Evolutionary conservation across 2,113 vertebrate genomes (phyloP).

Genomic region (Alligator mississippiensis): DNA sequence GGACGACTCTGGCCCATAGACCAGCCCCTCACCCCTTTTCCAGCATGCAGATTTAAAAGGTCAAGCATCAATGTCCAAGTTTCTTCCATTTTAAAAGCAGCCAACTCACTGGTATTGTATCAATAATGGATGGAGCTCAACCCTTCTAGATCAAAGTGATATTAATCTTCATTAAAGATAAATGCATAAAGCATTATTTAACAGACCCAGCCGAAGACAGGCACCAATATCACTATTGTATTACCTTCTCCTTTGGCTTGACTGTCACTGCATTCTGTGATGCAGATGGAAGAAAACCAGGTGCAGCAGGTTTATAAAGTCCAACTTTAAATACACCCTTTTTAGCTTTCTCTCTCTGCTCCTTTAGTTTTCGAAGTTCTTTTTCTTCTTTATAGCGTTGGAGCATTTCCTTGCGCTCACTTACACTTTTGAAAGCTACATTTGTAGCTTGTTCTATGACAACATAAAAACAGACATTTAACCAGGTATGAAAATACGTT

Average conservation of each 20-base stretch:
- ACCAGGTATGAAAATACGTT: not conserved
- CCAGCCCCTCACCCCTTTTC: too few relatives aligned
- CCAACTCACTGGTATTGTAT: not conserved
- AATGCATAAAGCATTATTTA: not conserved
- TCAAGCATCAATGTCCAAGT: not conserved
- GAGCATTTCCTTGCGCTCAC: slow-evolving; percentile 86
- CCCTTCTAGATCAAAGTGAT: not conserved
- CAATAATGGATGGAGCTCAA: not conserved
- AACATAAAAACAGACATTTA: rapidly evolving
- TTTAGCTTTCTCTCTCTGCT: slow-evolving; percentile 84
- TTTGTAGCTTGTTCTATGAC: slow-evolving; percentile 16
- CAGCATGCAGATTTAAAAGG: too few relatives aligned
- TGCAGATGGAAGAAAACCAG: slow-evolving; percentile 45
- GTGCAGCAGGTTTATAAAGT: slow-evolving; percentile 80
- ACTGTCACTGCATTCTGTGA: slow-evolving; percentile 41
- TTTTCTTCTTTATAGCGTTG: slow-evolving; percentile 92
- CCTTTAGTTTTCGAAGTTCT: slow-evolving; percentile 86
- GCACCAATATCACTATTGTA: not conserved
- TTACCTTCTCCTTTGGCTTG: slow-evolving; percentile 81
- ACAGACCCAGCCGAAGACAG: not conserved
- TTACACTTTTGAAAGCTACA: slow-evolving; percentile 25
- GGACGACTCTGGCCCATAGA: too few relatives aligned
- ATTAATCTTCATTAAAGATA: not conserved
- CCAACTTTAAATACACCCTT: slow-evolving; percentile 89
- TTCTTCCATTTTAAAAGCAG: not conserved